Evolutionary conservation across 2,797 vertebrate species (phyloP).

Genomic region (Tapirus indicus): DNA sequence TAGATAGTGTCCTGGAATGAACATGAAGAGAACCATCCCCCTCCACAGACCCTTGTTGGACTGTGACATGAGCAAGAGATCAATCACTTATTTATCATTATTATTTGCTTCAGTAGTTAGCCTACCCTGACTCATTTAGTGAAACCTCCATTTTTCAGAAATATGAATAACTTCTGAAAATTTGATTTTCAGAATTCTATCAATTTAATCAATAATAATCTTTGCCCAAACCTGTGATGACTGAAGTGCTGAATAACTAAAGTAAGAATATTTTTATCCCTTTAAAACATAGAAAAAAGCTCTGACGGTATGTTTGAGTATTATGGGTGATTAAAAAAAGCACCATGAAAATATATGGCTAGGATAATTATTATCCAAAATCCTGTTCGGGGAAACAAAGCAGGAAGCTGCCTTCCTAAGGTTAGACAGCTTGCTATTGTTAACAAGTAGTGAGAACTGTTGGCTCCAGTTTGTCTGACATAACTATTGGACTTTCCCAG

Average conservation of each 20-base stretch:
- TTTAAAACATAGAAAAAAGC: neutral
- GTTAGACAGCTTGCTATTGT: slow-evolving; percentile 36
- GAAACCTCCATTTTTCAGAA: slow-evolving; percentile 8
- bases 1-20: neutral
- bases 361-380: slow-evolving; percentile 39
- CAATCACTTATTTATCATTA: neutral
- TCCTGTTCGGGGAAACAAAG: slow-evolving; percentile 29
- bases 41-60: neutral
- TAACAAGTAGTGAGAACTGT: slow-evolving; percentile 8
- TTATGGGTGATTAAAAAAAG: slow-evolving; percentile 37
- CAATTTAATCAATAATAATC: neutral
- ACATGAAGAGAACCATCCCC: neutral
- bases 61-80: neutral
- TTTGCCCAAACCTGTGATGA: slow-evolving; percentile 18
- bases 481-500: slow-evolving; percentile 14
- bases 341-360: neutral
- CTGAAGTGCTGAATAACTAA: neutral
- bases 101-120: slow-evolving; percentile 10
- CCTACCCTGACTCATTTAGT: neutral
- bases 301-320: neutral
- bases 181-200: slow-evolving; percentile 38
- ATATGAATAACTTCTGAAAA: slow-evolving; percentile 27
- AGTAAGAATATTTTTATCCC: neutral
- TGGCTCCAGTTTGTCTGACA: neutral
- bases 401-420: slow-evolving; percentile 28